Conservation (phyloP, 2,113 vertebrate genomes). For the Hippocampus mohnikei region DNA sequence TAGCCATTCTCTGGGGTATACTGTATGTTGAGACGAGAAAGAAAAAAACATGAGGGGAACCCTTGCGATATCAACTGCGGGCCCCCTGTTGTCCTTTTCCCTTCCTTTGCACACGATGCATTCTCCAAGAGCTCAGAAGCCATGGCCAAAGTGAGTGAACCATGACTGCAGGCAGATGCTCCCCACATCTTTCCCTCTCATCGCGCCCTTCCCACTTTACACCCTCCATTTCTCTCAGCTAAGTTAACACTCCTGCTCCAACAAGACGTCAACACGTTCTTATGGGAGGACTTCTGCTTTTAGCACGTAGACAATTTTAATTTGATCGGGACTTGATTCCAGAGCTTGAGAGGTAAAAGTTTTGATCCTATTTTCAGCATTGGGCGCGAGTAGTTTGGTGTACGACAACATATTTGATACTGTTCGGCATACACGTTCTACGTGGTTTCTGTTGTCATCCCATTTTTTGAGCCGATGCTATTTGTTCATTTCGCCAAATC, state of each 20-base stretch:
- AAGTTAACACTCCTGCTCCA: slow-evolving; percentile 33
- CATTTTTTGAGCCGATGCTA: slow-evolving; percentile 46
- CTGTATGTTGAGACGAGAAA: slow-evolving; percentile 49
- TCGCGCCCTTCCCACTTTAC: slow-evolving; percentile 42
- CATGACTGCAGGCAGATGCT: slow-evolving; percentile 73
- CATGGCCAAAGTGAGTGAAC: slow-evolving; percentile 69
- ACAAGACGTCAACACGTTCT: slow-evolving; percentile 1
- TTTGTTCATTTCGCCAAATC: slow-evolving; percentile 51
- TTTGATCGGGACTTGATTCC: slow-evolving; percentile 23
- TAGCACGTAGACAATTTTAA: not conserved
- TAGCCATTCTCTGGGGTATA: slow-evolving; percentile 34
- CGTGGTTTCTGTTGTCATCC: slow-evolving; percentile 6
- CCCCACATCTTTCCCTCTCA: slow-evolving; percentile 46
- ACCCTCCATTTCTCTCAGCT: slow-evolving; percentile 56
- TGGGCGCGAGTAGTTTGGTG: not conserved
- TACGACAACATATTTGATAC: not conserved
- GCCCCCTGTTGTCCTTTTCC: slow-evolving; percentile 2
- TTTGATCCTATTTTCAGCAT: not conserved
- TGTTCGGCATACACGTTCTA: not conserved
- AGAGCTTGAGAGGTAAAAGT: slow-evolving; percentile 25
- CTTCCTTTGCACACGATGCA: slow-evolving; percentile 66
- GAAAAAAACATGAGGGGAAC: slow-evolving; percentile 64
- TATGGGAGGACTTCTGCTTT: not conserved
- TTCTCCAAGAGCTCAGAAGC: slow-evolving; percentile 77
- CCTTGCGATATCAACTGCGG: slow-evolving; percentile 33